Evolutionary conservation across 2,113 vertebrate species (phyloP), one percentile per base, ranked within the genome.

Genomic region (Hyperopisus bebe): DNA sequence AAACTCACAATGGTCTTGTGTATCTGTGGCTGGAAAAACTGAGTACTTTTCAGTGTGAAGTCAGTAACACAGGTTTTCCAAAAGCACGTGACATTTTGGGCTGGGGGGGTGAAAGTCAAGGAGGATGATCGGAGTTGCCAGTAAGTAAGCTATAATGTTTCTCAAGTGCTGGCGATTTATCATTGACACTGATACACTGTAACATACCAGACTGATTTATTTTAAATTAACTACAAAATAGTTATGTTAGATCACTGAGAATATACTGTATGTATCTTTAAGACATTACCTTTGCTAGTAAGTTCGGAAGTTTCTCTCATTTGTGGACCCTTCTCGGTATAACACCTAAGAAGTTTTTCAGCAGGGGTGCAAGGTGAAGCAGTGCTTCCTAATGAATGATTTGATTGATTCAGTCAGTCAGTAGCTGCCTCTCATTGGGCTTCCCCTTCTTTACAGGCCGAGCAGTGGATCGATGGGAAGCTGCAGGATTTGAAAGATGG

Each of bases 401-500:
- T 77, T 6, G 70, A 74, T 74, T 35, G n/a, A 5, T 39, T 77
- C 31, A 77, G 70, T 39, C 31, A 39, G 13, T 39, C 13, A 15
- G 74, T 80, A 35, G 0, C 1, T 39, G 74, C 13, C 74, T 42
- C 35, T 15, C 35, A 7, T 42, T 19, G 74, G 74, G 42, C 42
- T 13, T 39, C 62, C 11, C 39, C 9, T 53, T 3, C 7, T 90
- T 5, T 83, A 2, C 53, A 96, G 96, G 95, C 94, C 0, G 94
- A 96, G 90, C 83, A 90, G 51, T 95, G 95, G 95, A 93, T 94
- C 47, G 93, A 82, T 91, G 90, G 89, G 89, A 96, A 95, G 87
- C 91, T 95, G 86, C 89, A 53, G 66, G 94, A 95, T 62, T 88
- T 95, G 91, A 94, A 93, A 87, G 94, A 95, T 0, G 92, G 93